Evolutionary conservation across 2,888 invertebrate genomes (phyloP).

Genomic region (Cephonodes hylas): DNA sequence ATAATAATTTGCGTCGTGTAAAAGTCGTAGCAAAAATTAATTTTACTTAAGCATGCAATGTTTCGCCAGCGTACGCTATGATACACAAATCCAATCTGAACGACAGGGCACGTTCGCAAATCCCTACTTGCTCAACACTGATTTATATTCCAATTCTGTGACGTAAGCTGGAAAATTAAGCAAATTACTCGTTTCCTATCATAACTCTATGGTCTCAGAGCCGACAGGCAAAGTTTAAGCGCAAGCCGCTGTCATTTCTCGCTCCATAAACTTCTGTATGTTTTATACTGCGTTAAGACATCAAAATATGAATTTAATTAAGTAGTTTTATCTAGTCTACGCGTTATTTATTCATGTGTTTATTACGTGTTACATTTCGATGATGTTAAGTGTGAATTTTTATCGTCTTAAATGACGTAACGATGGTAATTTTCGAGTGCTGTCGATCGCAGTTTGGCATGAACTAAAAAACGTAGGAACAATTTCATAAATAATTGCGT

Average conservation of each 20-base stretch:
- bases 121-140: conserved; percentile 5
- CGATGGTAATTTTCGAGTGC: not conserved
- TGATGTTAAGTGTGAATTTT: not conserved
- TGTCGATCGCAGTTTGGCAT: not conserved
- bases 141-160: conserved; percentile 14
- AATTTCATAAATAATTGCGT: not conserved
- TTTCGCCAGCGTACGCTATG: conserved; percentile 2
- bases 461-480: not conserved
- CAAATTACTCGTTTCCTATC: conserved; percentile 3
- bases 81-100: conserved; percentile 14
- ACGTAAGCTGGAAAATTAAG: conserved; percentile 5
- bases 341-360: not conserved
- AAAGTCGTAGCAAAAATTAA: conserved; percentile 1
- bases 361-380: not conserved
- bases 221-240: conserved; percentile 26
- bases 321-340: not conserved
- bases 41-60: not conserved
- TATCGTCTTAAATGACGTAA: not conserved
- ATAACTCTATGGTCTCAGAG: conserved; percentile 2
- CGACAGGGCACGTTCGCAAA: conserved; percentile 8
- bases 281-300: not conserved
- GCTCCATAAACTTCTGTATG: not conserved
- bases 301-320: not conserved
- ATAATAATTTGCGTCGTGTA: not conserved
- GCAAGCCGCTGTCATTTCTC: conserved; percentile 28